phyloP scores from a whole-genome alignment of 2,888 invertebrate genomes.

The Lathronympha strigana region DNA sequence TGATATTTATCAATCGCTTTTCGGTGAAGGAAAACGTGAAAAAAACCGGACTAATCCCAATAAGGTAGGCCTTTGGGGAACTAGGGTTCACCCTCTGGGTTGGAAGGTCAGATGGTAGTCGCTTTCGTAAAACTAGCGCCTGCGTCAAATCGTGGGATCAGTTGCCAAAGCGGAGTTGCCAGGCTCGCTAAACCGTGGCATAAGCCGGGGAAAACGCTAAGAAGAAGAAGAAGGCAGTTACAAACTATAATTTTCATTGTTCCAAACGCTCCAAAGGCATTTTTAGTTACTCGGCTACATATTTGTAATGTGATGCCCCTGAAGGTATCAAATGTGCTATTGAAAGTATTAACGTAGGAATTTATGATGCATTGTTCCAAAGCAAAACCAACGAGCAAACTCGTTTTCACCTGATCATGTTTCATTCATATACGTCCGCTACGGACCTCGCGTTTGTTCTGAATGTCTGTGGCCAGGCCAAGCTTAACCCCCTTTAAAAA shows the following conservation, averaged over 20 bases:
- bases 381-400: constrained; percentile 56
- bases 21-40: no score
- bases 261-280: neutral
- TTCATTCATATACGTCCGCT: constrained; percentile 55
- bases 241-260: neutral
- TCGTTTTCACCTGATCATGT: constrained; percentile 61
- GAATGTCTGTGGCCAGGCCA: neutral
- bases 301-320: constrained; percentile 33
- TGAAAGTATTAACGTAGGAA: constrained; percentile 47
- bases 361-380: constrained; percentile 62
- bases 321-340: constrained; percentile 41
- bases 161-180: no score
- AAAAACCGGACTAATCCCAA: no score
- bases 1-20: no score
- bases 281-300: constrained; percentile 1
- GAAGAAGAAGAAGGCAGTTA: no score
- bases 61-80: no score
- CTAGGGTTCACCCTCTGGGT: no score
- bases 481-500: constrained; percentile 5
- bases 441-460: constrained; percentile 10
- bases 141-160: no score
- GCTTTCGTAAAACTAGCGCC: no score
- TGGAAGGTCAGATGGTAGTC: no score
- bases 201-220: no score
- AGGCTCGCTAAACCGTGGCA: no score